phyloP scores from a whole-genome alignment of 2,113 vertebrate species.

The Nesospiza acunhae region DNA sequence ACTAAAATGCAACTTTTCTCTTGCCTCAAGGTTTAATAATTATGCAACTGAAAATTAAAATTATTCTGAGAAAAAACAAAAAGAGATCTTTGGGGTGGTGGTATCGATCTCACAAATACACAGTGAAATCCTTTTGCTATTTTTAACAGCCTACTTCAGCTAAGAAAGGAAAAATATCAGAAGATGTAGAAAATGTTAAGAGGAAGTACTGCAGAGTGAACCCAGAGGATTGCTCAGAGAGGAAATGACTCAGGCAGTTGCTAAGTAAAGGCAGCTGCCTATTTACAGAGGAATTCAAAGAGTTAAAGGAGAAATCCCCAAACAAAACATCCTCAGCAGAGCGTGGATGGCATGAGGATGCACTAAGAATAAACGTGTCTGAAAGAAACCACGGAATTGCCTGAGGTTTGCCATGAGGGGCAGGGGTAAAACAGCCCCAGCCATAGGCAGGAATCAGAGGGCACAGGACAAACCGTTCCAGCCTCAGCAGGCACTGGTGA shows the following conservation, averaged over 20 bases:
- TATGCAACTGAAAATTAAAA: background rate
- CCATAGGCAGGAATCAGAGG: background rate
- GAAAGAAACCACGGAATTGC: background rate
- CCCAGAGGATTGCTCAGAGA: constrained; percentile 12
- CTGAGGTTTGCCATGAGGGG: background rate
- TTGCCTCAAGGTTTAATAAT: background rate
- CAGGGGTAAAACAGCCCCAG: background rate
- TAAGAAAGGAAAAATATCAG: constrained; percentile 40
- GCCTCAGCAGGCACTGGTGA: background rate
- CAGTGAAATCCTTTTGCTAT: background rate
- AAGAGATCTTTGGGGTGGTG: background rate
- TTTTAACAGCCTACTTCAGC: constrained; percentile 6
- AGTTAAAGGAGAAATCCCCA: constrained; percentile 43
- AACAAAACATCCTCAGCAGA: background rate
- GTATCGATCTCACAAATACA: background rate
- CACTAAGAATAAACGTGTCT: background rate
- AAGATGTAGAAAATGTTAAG: constrained; percentile 41
- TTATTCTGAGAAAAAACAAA: background rate
- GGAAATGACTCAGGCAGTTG: constrained; percentile 62
- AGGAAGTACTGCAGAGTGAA: constrained; percentile 57
- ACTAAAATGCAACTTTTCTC: background rate
- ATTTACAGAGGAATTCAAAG: constrained; percentile 39
- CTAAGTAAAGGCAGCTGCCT: constrained; percentile 45
- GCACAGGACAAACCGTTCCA: background rate
- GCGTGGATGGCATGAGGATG: background rate